Base-by-base conservation (phyloP, 2,113 vertebrate genomes). In the Uria aalge region DNA sequence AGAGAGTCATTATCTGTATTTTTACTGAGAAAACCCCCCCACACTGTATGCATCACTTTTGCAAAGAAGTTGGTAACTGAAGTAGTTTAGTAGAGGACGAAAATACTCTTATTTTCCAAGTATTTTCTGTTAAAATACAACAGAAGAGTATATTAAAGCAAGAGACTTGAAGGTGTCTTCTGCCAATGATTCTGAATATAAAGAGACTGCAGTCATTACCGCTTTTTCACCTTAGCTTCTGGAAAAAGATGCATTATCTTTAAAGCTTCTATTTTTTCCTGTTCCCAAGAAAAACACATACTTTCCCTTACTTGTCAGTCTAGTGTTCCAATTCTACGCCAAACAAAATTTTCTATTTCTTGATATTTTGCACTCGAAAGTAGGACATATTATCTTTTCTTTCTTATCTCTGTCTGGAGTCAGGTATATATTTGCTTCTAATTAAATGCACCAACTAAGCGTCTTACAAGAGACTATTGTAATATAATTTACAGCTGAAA, bases 371-470 rank as follows among this genome's bases (percentile, higher is more conserved):
- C 62, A 94, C 53, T 82, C 71, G 23, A 64, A 95, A 95, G 86
- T 95, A 93, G 76, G 90, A 81, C 91, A 86, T 77, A 48, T 3
- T 92, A 88, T 63, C 63, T 94, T 88, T 85, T 67, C n/a, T 66
- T 92, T 90, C 87, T 91, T 94, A 94, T 91, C 83, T 96, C 43
- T 89, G 40, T 92, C 89, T 94, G 69, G 53, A 94, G 92, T 87
- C 92, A 94, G 77, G 80, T 96, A 87, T 85, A 8, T 87, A 92
- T 94, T 92, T 92, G 45, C 56, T 94, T 81, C 85, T 94, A 95
- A 97, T 95, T 92, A 94, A 96, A 91, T 66, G 62, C 62, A 94
- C 22, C 71, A 89, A 34, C 56, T 68, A 90, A 91, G 57, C 60
- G 91, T 32, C 77, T 91, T 66, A 87, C 36, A 84, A 91, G 94